Percentiles rank a stretch among this genome's conserved stretches.
phyloP scores from a whole-genome alignment of 2,888 invertebrate species.

The Heliconius charithonia region DNA sequence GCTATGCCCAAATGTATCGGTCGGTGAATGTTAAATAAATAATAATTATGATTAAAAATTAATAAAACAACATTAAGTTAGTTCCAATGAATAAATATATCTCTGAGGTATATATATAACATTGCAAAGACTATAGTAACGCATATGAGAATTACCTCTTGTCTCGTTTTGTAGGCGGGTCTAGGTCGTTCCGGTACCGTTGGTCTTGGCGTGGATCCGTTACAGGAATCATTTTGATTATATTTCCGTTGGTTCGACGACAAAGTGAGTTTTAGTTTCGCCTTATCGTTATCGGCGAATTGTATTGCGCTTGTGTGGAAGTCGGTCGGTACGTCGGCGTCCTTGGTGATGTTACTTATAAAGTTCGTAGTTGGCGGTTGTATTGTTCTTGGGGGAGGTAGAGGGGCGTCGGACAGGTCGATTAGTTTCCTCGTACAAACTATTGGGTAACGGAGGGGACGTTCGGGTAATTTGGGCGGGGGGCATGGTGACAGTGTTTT shows the following conservation, averaged over 20 bases:
- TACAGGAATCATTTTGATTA: conserved; percentile 52
- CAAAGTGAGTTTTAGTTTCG: conserved; percentile 71
- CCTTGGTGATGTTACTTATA: conserved; percentile 75
- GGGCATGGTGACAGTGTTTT: conserved; percentile 76
- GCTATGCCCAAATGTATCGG: conserved; percentile 56
- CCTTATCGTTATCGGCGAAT: conserved; percentile 73
- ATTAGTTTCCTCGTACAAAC: conserved; percentile 76
- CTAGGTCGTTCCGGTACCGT: conserved; percentile 47
- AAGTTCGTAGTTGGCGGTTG: conserved; percentile 64
- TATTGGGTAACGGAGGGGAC: conserved; percentile 77
- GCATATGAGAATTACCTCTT: conserved; percentile 79
- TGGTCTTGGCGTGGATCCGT: conserved; percentile 55
- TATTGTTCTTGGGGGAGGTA: conserved; percentile 70
- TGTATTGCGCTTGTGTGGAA: conserved; percentile 79
- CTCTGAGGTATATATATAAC: conserved; percentile 61
- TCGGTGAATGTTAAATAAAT: conserved; percentile 49
- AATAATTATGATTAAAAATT: conserved; percentile 12
- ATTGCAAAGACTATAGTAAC: conserved; percentile 73
- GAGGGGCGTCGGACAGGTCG: conserved; percentile 75
- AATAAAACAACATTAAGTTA: conserved; percentile 17
- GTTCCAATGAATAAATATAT: conserved; percentile 53
- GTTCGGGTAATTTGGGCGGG: conserved; percentile 79
- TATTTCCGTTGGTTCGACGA: conserved; percentile 66
- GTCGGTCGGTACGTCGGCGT: conserved; percentile 60
- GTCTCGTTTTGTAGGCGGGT: conserved; percentile 58